phyloP scores from a whole-genome alignment of 2,888 invertebrate genomes.

The Platycnemis pennipes region DNA sequence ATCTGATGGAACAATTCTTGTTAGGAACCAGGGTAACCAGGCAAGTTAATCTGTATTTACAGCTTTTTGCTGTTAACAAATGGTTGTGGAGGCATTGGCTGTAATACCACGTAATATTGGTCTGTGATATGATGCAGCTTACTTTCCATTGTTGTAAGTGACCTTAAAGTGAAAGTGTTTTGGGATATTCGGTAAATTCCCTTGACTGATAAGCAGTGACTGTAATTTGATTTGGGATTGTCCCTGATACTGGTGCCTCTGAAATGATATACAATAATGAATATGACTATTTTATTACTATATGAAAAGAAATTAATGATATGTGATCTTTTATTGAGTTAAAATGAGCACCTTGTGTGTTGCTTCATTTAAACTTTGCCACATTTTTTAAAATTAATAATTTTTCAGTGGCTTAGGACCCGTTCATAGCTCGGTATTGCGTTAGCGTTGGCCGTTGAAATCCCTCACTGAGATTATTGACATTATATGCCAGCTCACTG shows the following conservation, averaged over 20 bases:
- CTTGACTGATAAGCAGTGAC: background rate
- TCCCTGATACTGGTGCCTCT: background rate
- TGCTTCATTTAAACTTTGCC: background rate
- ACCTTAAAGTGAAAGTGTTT: conserved; percentile 29
- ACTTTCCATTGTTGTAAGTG: conserved; percentile 33
- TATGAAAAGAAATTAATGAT: background rate
- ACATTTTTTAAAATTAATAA: background rate
- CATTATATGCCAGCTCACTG: too few species aligned
- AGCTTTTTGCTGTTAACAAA: background rate
- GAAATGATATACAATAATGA: background rate
- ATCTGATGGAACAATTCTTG: background rate
- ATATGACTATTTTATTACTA: background rate
- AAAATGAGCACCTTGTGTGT: background rate
- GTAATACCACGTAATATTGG: conserved; percentile 42
- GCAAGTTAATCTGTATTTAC: background rate
- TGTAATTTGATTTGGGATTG: background rate
- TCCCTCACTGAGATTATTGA: too few species aligned
- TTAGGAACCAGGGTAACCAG: background rate
- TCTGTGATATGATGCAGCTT: conserved; percentile 49
- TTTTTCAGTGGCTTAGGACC: too few species aligned
- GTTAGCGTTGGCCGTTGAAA: too few species aligned
- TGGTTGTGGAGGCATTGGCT: background rate
- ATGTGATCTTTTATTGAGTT: background rate
- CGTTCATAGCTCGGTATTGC: too few species aligned
- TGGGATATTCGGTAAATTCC: background rate